Evolutionary conservation across 2,888 invertebrate species (phyloP), one percentile per base, ranked within the genome.

Genomic region (Drosophila gaucha): DNA sequence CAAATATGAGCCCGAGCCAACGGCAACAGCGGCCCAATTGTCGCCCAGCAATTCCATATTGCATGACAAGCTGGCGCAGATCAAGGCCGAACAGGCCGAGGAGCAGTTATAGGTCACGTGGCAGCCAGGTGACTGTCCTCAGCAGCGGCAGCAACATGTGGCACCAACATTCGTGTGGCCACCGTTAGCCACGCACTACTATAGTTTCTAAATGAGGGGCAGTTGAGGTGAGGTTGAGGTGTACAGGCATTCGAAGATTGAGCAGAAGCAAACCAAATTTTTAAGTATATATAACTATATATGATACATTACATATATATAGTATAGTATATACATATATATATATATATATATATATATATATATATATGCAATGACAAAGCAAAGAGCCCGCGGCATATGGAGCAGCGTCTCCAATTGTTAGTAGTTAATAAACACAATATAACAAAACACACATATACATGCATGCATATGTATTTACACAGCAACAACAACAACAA

Each of bases 31-130:
- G 24, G 39, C 51, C 30, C 58, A 58, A 1, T 43, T 71, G n/a
- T 60, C 63, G 56, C 50, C 74, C 64, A 71, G 47, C 66, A 84
- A 79, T 56, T 88, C 89, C 60, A 91, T 90, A 71, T 65, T 90
- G 63, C 91, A 91, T 49, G 91, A 91, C 59, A 91, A 91, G 78
- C 80, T 91, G 78, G 91, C 90, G 41, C 89, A 90, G 83, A 91
- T 91, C 63, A 92, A 91, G 78, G 88, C 91, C 65, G 92, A 92
- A 64, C 89, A 87, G 55, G 74, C 77, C 41, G 91, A 91, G 64
- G 90, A 92, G 73, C 90, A 90, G 76, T 92, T 91, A 92, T 92
- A 92, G 91, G 91, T 89, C 80, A 80, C 80, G 83, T 84, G 89
- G 80, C 79, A 74, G 50, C 63, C 54, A 60, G 75, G 66, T 72